phyloP scores from a whole-genome alignment of 2,888 invertebrate genomes.

The Pycnomerus fuliginosus region DNA sequence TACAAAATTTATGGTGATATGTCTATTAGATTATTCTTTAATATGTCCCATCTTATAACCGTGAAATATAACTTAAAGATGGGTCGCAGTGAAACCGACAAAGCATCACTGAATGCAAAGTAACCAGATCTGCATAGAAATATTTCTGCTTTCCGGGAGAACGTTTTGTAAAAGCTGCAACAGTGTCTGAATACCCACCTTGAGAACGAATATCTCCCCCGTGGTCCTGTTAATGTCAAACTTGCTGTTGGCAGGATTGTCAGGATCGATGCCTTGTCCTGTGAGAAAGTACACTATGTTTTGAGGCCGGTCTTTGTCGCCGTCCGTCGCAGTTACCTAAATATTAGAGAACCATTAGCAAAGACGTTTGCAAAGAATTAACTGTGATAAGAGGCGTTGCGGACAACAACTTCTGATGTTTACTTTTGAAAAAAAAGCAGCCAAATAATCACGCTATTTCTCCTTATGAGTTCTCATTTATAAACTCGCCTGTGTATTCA shows the following conservation, averaged over 20 bases:
- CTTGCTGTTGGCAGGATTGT: slow-evolving; percentile 92
- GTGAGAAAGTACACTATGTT: slow-evolving; percentile 95
- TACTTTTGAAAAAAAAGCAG: background rate
- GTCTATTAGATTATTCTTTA: too few relatives aligned
- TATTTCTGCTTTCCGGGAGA: too few relatives aligned
- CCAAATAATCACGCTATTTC: slow-evolving; percentile 16
- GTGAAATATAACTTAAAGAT: too few relatives aligned
- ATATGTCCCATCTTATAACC: too few relatives aligned
- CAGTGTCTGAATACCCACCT: too few relatives aligned
- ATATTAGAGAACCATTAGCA: too few relatives aligned
- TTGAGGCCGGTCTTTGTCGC: slow-evolving; percentile 92
- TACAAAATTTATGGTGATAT: too few relatives aligned
- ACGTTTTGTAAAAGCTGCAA: too few relatives aligned
- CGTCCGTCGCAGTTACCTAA: slow-evolving; percentile 94
- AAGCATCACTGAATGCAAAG: too few relatives aligned
- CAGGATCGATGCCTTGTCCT: slow-evolving; percentile 93
- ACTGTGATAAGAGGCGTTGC: background rate
- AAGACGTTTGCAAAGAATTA: background rate
- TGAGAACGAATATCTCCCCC: slow-evolving; percentile 92
- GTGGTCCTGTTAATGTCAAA: slow-evolving; percentile 95
- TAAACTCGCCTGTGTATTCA: slow-evolving; percentile 11
- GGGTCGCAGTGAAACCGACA: too few relatives aligned
- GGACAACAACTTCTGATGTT: background rate
- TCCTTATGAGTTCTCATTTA: slow-evolving; percentile 14
- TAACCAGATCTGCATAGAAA: too few relatives aligned